Evolutionary conservation across 2,797 vertebrate genomes (phyloP).

Genomic region (Limnodromus scolopaceus): DNA sequence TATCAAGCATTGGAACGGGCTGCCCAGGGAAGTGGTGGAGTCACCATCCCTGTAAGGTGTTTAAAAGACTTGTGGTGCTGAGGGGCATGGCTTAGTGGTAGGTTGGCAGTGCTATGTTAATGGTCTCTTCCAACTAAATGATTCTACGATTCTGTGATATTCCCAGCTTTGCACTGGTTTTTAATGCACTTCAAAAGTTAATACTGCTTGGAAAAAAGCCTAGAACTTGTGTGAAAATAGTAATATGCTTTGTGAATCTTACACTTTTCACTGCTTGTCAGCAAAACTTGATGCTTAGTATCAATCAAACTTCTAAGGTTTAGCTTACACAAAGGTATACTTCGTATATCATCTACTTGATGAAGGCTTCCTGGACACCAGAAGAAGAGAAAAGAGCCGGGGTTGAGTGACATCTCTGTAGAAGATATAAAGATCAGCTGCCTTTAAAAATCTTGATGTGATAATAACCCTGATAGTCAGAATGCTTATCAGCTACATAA

Average conservation of each 20-base stretch:
- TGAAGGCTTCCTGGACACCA: background rate
- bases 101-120: background rate
- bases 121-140: background rate
- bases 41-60: background rate
- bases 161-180: background rate
- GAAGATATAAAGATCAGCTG: background rate
- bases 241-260: background rate
- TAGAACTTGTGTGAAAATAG: background rate
- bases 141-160: background rate
- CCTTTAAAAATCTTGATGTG: background rate
- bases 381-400: background rate
- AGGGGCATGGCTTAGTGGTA: background rate
- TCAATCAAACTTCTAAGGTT: background rate
- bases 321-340: background rate
- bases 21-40: background rate
- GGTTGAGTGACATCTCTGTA: background rate
- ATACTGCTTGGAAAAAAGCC: background rate
- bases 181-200: background rate
- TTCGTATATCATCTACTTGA: background rate
- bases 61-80: background rate
- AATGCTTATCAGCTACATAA: background rate
- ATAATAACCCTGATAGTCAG: constrained; percentile 22
- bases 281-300: background rate
- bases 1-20: background rate
- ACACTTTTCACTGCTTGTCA: background rate